A percentile compares a stretch with the other conserved stretches of the same genome.
Conservation (phyloP, 1,140 invertebrate species). For the Camponotus vicinus region DNA sequence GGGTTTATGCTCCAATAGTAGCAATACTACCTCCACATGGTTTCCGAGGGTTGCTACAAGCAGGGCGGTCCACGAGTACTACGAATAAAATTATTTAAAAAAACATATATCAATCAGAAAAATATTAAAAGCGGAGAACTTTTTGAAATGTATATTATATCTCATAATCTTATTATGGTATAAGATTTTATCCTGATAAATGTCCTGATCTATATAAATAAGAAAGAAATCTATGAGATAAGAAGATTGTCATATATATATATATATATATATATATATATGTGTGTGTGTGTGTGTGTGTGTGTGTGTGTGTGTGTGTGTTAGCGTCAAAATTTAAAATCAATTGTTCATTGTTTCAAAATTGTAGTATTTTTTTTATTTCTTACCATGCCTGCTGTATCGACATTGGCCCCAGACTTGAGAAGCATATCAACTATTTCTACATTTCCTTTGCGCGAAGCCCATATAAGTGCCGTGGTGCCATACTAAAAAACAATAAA, state of each 20-base stretch:
- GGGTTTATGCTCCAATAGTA: constrained; percentile 95
- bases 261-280: neutral
- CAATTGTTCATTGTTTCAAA: neutral
- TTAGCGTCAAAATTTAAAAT: neutral
- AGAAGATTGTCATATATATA: neutral
- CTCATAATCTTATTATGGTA: neutral
- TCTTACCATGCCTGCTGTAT: constrained; percentile 94
- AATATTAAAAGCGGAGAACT: constrained; percentile 1
- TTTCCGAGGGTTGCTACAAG: constrained; percentile 96
- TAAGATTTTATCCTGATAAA: neutral
- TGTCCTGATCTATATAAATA: neutral
- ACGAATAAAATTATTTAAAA: constrained; percentile 51
- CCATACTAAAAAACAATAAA: constrained; percentile 90
- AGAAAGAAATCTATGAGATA: neutral
- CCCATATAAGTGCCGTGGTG: constrained; percentile 98
- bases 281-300: neutral
- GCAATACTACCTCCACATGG: constrained; percentile 94
- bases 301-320: too few relatives aligned
- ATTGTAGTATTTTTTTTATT: neutral
- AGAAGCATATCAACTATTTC: constrained; percentile 95
- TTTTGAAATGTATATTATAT: neutral
- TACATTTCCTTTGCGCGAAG: constrained; percentile 94
- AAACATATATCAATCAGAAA: neutral
- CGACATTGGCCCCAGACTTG: constrained; percentile 92
- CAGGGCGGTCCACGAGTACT: constrained; percentile 98